phyloP scores from a whole-genome alignment of 2,797 vertebrate species.

The Notoglanidium macrostoma region DNA sequence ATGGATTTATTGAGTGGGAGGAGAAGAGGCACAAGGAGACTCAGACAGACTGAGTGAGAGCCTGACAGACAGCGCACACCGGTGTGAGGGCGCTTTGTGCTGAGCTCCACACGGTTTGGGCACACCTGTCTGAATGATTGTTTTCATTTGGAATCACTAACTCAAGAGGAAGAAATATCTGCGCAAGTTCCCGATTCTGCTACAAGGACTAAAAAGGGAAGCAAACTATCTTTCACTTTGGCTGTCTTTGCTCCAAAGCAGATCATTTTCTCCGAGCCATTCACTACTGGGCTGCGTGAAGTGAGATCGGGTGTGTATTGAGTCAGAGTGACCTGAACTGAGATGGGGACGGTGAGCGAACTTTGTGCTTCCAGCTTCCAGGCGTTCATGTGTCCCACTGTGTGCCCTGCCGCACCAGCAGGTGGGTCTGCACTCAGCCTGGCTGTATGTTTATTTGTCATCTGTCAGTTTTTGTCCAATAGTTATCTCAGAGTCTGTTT shows the following conservation, averaged over 20 bases:
- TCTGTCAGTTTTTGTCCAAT: background rate
- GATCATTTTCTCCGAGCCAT: conserved; percentile 12
- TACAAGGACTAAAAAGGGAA: conserved; percentile 39
- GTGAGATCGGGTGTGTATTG: conserved; percentile 78
- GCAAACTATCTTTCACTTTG: conserved; percentile 37
- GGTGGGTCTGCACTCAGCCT: conserved; percentile 68
- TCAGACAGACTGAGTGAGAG: conserved; percentile 29
- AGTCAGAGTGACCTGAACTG: conserved; percentile 70
- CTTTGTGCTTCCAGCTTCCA: conserved; percentile 90
- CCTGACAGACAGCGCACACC: conserved; percentile 36
- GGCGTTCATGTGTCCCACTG: conserved; percentile 84
- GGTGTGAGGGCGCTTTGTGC: conserved; percentile 30
- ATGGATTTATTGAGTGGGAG: conserved; percentile 54
- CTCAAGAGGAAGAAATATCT: conserved; percentile 17
- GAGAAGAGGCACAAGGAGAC: conserved; percentile 39
- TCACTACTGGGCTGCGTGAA: background rate
- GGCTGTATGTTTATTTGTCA: conserved; percentile 4
- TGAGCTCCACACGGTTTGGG: background rate
- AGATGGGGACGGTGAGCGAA: conserved; percentile 88
- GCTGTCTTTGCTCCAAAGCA: conserved; percentile 4
- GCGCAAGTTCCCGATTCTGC: conserved; percentile 44
- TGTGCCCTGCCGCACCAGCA: conserved; percentile 71
- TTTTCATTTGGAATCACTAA: conserved; percentile 12
- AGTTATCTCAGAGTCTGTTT: background rate
- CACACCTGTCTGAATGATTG: background rate